These are phyloP conservation scores for Megalops cyprinoides DNA, from an alignment of 2,797 vertebrate genomes.

Conservation along the genomic window DNA sequence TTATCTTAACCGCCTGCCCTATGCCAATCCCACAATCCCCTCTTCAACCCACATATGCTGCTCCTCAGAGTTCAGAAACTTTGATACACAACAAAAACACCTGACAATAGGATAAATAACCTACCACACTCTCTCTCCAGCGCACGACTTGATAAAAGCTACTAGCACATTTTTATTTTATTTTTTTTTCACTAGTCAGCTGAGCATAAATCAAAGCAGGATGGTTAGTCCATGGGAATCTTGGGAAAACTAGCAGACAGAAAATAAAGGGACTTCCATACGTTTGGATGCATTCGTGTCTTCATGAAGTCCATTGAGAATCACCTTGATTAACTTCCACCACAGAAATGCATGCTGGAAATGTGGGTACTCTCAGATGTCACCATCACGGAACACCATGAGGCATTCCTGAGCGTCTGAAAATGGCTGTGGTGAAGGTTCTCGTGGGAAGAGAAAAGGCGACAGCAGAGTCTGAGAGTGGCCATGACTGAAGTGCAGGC, in stretches of 20 bases:
- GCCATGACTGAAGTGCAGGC: too few species aligned
- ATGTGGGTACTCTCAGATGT: neutral
- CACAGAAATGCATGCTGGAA: neutral
- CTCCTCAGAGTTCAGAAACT: too few species aligned
- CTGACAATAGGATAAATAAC: neutral
- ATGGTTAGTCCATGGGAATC: neutral
- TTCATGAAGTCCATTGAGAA: neutral
- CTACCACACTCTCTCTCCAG: neutral
- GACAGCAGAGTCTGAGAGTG: neutral
- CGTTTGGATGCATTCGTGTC: neutral
- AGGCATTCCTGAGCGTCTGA: neutral
- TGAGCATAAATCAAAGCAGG: neutral
- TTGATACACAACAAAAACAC: neutral
- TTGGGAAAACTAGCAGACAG: neutral
- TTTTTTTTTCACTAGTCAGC: neutral
- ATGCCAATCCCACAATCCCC: neutral
- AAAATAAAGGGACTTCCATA: slow-evolving; percentile 3
- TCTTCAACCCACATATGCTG: too few species aligned
- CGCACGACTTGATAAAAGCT: neutral
- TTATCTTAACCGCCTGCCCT: neutral
- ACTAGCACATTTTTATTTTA: neutral
- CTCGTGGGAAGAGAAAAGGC: neutral
- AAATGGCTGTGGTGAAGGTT: neutral
- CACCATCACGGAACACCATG: neutral
- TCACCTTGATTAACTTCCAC: neutral